Base-by-base conservation (phyloP, 2,888 invertebrate genomes). In the Ochropacha duplaris region DNA sequence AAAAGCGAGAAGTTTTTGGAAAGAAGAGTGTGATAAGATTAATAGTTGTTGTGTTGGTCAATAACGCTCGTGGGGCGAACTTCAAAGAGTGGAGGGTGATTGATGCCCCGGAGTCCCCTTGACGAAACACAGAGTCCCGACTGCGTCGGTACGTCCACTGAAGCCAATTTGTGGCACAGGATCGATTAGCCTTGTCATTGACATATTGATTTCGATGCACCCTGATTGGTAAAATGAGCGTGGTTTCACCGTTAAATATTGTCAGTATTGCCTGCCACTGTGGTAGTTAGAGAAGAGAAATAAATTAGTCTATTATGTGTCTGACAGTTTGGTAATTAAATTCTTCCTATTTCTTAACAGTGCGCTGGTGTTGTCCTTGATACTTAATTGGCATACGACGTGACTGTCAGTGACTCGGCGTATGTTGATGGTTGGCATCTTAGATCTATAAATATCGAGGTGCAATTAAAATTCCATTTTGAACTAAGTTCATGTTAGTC, bases 31-130 rank as follows among this genome's bases (percentile, higher is more conserved):
- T 83, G 88, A 86, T 88, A 88, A 87, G 89, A 88, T 86, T 83
- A 81, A 90, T 87, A 79, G 78, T 77, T 64, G 66, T 66, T 62
- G 66, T 74, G 70, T 76, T 77, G 85, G 82, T 81, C 83, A 83
- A 74, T 71, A 76, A 65, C 71, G 62, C 74, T 68, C 61, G 70
- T 72, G 75, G 76, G 79, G 78, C 73, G 69, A 76, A 86, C 86
- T 83, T 90, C 90, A 89, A 88, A 83, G 84, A 79, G 64, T 71
- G 68, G 74, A 75, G 81, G 78, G 84, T 83, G 86, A 87, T 86
- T 78, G 79, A 88, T 83, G 70, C 66, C 59, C 62, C 66, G 61
- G 69, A 69, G 70, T 78, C 76, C 78, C 78, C 81, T 74, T 84
- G 88, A 90, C 80, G 76, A 78, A 83, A 81, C 62, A 68, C 88